These are phyloP conservation scores for Heliothis peltigera DNA, from an alignment of 2,888 invertebrate species.

Conservation along the genomic window DNA sequence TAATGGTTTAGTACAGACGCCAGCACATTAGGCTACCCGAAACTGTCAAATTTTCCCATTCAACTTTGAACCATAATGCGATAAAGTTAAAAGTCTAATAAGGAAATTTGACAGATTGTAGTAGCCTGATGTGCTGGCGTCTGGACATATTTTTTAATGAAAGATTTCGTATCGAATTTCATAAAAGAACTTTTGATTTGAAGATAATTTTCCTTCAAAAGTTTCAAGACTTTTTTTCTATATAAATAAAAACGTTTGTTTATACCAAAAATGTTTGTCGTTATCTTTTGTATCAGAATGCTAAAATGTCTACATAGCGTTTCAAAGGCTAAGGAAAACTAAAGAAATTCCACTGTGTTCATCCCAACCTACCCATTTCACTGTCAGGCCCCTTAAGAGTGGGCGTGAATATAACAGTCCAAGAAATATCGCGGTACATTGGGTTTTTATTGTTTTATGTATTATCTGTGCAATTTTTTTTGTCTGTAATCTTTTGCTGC, in stretches of 20 bases:
- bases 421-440: constrained; percentile 53
- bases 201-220: neutral
- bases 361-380: constrained; percentile 65
- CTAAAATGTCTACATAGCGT: constrained; percentile 48
- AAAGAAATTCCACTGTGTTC: constrained; percentile 61
- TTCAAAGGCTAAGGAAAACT: constrained; percentile 41
- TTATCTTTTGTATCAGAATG: constrained; percentile 12
- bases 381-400: constrained; percentile 61
- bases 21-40: too few relatives aligned
- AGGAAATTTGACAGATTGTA: too few relatives aligned
- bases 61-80: too few relatives aligned
- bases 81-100: too few relatives aligned
- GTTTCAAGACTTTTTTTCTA: too few relatives aligned
- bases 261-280: constrained; percentile 10
- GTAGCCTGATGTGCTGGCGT: too few relatives aligned
- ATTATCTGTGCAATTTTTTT: constrained; percentile 41
- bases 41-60: too few relatives aligned
- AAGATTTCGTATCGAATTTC: neutral
- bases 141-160: neutral
- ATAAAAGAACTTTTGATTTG: neutral
- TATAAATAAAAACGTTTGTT: constrained; percentile 9
- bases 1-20: too few relatives aligned
- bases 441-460: constrained; percentile 51
- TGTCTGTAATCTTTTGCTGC: constrained; percentile 36
- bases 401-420: constrained; percentile 60